phyloP scores from a whole-genome alignment of 1,140 invertebrate species.

The Drosophila suzukii region DNA sequence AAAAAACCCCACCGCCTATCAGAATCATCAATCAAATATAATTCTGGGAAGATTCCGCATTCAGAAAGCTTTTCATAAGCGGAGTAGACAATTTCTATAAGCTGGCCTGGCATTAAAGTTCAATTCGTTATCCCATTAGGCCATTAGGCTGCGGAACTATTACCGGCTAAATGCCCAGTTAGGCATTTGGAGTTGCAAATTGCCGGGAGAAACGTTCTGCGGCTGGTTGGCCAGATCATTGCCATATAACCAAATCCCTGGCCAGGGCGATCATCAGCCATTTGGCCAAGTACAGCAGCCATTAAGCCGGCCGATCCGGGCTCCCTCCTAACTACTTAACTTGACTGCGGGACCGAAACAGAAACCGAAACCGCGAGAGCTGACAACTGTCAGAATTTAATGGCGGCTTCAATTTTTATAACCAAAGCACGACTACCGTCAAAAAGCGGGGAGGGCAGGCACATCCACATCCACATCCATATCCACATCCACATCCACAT shows the following conservation, averaged over 20 bases:
- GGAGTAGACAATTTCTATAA: constrained; percentile 22
- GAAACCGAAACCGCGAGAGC: constrained; percentile 25
- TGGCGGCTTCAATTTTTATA: constrained; percentile 83
- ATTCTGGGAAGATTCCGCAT: constrained; percentile 23
- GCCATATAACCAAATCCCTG: constrained; percentile 45
- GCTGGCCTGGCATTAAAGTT: constrained; percentile 32
- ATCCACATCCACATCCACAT: constrained; percentile 7
- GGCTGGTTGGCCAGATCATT: constrained; percentile 14
- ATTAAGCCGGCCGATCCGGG: constrained; percentile 15
- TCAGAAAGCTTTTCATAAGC: not conserved
- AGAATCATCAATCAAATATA: constrained; percentile 46
- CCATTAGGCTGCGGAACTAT: constrained; percentile 60
- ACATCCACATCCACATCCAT: constrained; percentile 12
- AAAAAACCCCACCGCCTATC: constrained; percentile 15
- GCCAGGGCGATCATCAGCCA: constrained; percentile 45
- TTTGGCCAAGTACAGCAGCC: constrained; percentile 43
- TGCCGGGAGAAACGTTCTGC: constrained; percentile 37
- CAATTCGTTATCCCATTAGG: constrained; percentile 49
- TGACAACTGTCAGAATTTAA: constrained; percentile 83
- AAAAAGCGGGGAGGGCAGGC: constrained; percentile 17
- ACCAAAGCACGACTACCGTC: constrained; percentile 82
- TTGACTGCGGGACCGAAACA: constrained; percentile 29
- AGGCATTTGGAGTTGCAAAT: constrained; percentile 57
- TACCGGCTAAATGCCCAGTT: constrained; percentile 58
- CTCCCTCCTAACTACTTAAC: constrained; percentile 52